Percentiles rank a stretch among this genome's conserved stretches.
Conservation (phyloP, 2,888 invertebrate species). For the Opisthograptis luteolata region DNA sequence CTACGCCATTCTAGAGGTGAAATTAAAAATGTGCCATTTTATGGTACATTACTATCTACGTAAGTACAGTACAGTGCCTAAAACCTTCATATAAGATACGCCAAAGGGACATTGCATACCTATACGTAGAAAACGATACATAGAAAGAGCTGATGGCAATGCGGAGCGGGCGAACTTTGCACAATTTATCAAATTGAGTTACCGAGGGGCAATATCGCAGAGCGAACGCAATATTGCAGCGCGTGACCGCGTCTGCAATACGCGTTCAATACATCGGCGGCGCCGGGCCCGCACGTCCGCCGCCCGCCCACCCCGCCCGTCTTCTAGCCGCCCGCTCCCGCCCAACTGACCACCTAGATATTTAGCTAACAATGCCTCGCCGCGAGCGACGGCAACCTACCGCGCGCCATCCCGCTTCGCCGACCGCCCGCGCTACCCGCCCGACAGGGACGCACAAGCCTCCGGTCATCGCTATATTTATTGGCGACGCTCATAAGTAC, state of each 20-base stretch:
- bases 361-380: conserved; percentile 83
- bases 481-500: conserved; percentile 85
- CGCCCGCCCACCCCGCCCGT: conserved; percentile 65
- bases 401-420: conserved; percentile 65
- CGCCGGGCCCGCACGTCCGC: conserved; percentile 78
- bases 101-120: neutral
- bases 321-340: conserved; percentile 65
- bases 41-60: too few relatives aligned
- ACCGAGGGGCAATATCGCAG: conserved; percentile 82
- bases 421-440: conserved; percentile 42
- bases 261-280: conserved; percentile 85
- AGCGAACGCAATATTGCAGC: conserved; percentile 84
- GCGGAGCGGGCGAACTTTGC: conserved; percentile 75
- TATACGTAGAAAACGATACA: conserved; percentile 49
- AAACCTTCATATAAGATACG: conserved; percentile 3
- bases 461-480: conserved; percentile 84
- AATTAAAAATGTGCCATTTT: too few relatives aligned
- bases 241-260: conserved; percentile 84
- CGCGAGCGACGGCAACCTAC: conserved; percentile 63
- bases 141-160: conserved; percentile 67
- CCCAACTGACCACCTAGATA: conserved; percentile 83
- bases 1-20: too few relatives aligned
- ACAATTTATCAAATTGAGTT: conserved; percentile 84
- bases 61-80: conserved; percentile 1
- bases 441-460: conserved; percentile 70